A percentile compares a stretch with the other conserved stretches of the same genome.
These are phyloP conservation scores for Perca fluviatilis DNA, from an alignment of 2,113 vertebrate species.

Conservation along the genomic window DNA sequence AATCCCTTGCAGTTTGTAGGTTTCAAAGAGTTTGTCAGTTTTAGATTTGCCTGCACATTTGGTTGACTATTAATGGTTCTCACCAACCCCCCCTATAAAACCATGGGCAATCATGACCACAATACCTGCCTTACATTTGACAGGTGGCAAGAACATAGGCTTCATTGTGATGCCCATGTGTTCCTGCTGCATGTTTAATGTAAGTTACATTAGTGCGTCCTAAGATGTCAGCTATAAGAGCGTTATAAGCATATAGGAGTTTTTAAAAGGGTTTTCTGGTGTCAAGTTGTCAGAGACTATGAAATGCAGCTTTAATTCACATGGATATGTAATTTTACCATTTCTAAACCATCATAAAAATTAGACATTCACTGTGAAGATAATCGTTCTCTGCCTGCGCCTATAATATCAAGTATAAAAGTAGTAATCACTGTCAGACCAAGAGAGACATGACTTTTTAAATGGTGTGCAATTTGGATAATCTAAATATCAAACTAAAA, in stretches of 20 bases:
- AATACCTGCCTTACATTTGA: neutral
- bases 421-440: neutral
- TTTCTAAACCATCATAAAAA: neutral
- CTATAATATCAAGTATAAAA: too few species aligned
- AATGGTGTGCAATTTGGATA: neutral
- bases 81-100: neutral
- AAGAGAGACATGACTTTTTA: neutral
- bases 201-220: neutral
- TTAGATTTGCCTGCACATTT: neutral
- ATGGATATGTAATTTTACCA: neutral
- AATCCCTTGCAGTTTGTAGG: neutral
- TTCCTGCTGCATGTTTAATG: neutral
- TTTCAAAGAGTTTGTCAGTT: slow-evolving; percentile 10
- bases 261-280: neutral
- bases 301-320: neutral
- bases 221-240: neutral
- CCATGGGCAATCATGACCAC: neutral
- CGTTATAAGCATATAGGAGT: too few species aligned
- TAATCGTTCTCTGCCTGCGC: neutral
- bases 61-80: slow-evolving; percentile 6
- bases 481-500: neutral
- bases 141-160: neutral
- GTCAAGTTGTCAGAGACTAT: neutral
- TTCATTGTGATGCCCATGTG: neutral
- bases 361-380: neutral